These are phyloP conservation scores for Craterocephalus amniculus DNA, from an alignment of 2,797 vertebrate genomes.

Conservation along the genomic window DNA sequence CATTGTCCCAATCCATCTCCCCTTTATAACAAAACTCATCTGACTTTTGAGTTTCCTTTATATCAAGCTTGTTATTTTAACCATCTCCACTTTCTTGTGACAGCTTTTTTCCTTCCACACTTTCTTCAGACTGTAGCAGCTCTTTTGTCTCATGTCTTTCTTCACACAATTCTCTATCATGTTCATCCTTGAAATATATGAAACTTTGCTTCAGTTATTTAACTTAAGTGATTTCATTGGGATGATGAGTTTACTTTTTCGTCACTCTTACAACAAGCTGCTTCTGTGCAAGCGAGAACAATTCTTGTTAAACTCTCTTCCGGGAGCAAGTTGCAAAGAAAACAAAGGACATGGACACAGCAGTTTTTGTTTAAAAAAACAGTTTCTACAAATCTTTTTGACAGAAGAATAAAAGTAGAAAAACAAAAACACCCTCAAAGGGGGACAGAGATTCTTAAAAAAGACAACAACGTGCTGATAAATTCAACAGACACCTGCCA, in stretches of 20 bases:
- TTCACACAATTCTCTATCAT: constrained; percentile 8
- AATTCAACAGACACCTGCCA: constrained; percentile 42
- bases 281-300: not conserved
- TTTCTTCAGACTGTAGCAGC: not conserved
- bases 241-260: not conserved
- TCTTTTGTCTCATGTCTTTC: constrained; percentile 4
- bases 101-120: not conserved
- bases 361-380: not conserved
- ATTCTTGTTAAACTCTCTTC: not conserved
- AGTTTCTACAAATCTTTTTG: not conserved
- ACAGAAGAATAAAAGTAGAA: not conserved
- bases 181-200: not conserved
- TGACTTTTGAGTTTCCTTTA: constrained; percentile 18
- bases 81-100: not conserved
- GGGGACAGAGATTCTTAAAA: constrained; percentile 13
- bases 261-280: constrained; percentile 1
- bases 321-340: not conserved
- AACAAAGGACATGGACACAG: not conserved
- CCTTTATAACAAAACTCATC: constrained; percentile 21
- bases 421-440: not conserved
- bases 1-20: constrained; percentile 37
- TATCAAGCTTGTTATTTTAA: constrained; percentile 13
- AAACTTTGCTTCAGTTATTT: not conserved
- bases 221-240: not conserved
- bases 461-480: constrained; percentile 44